Evolutionary conservation across 2,797 vertebrate genomes (phyloP), one percentile per base, ranked within the genome.

Genomic region (Sebastes trivittatus): DNA sequence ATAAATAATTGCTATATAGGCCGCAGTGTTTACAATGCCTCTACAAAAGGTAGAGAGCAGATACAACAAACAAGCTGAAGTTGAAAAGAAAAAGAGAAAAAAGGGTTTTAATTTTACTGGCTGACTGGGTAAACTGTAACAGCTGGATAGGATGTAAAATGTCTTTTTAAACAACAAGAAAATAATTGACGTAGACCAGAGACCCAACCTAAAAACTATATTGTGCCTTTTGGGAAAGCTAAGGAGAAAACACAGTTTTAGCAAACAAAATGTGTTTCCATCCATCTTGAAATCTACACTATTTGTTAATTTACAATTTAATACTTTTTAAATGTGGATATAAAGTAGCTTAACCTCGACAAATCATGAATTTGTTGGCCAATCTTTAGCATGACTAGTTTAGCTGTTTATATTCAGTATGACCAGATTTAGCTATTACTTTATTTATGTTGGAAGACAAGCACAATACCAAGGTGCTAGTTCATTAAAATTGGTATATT

Each of bases 1-100:
- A 77, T 82, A 25, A 85, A 87, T 86, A 86, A 84, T 75, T 81
- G n/a, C 25, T 27, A 36, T 72, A 63, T 29, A 65, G 42, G 46
- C 20, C 3, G 25, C n/a, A 49, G 62, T 18, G 52, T 78, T 56
- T 52, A 13, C 25, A 42, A 8, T 18, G 25, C 38, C 16, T 6
- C 46, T 52, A 11, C 29, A 75, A 29, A 60, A 42, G 22, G 7
- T 8, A 71, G 20, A 32, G 38, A 61, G 62, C 42, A 46, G 27
- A 3, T 29, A 27, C 38, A 42, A 30, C 6, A 23, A 42, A 58
- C 11, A n/a, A 32, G 10, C 9, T 30, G 8, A 23, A 70, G 6
- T 27, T 36, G 14, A 54, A 63, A 42, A 67, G 23, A 38, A 69
- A 42, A 42, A 34, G 5, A 22, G 6, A 56, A 34, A 32, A 2